Conservation (phyloP, 2,797 vertebrate genomes). For the Coluber constrictor region DNA sequence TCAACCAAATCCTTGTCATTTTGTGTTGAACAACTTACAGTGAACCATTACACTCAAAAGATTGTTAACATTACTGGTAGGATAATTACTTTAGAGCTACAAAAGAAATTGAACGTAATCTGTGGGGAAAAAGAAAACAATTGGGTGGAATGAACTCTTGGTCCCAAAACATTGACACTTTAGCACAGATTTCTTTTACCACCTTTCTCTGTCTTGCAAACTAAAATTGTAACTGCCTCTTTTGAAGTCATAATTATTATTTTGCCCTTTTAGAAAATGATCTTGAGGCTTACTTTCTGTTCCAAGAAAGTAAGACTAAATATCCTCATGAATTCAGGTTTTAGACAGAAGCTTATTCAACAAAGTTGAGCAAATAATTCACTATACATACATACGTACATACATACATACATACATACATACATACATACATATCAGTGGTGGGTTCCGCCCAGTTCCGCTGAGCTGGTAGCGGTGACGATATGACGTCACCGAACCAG, state of each 20-base stretch:
- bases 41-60: background rate
- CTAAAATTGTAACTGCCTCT: background rate
- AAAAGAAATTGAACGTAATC: background rate
- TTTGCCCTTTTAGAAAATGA: conserved; percentile 20
- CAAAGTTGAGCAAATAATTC: conserved; percentile 22
- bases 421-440: too few relatives aligned
- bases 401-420: too few relatives aligned
- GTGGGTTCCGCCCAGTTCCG: too few relatives aligned
- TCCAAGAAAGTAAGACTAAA: conserved; percentile 16
- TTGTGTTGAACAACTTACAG: background rate
- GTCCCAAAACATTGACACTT: background rate
- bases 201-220: background rate
- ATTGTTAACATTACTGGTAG: background rate
- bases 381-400: background rate
- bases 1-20: background rate
- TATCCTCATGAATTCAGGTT: background rate
- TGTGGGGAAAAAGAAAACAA: background rate
- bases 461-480: too few relatives aligned
- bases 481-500: too few relatives aligned
- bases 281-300: background rate
- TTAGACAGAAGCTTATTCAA: background rate
- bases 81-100: background rate
- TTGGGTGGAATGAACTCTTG: background rate
- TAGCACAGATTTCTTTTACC: background rate
- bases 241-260: conserved; percentile 17